These are phyloP conservation scores for Mustelus asterias DNA, from an alignment of 2,113 vertebrate genomes.

Conservation along the genomic window DNA sequence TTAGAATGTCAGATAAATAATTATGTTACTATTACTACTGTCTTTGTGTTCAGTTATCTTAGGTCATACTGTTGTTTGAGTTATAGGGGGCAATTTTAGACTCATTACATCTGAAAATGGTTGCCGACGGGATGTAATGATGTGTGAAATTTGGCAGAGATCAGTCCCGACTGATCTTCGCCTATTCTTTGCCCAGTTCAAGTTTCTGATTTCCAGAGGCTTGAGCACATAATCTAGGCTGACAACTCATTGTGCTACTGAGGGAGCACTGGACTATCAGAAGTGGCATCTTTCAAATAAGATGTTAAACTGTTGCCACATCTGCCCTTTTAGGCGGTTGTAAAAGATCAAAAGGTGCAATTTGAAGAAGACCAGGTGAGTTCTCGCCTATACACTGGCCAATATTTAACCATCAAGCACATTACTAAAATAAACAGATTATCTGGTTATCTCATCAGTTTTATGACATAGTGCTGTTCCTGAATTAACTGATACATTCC, in stretches of 20 bases:
- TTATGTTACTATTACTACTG: conserved; percentile 4
- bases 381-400: background rate
- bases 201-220: conserved; percentile 12
- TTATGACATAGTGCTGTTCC: background rate
- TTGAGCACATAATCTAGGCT: conserved; percentile 7
- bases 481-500: background rate
- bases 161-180: background rate
- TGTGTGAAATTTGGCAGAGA: conserved; percentile 31
- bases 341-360: background rate
- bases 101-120: conserved; percentile 29
- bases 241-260: background rate
- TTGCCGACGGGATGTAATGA: conserved; percentile 29
- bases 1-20: conserved; percentile 32
- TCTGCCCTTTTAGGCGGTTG: background rate
- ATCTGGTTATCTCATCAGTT: background rate
- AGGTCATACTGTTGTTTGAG: background rate
- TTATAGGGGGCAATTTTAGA: conserved; percentile 23
- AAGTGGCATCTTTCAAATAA: conserved; percentile 9
- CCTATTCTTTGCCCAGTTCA: conserved; percentile 22
- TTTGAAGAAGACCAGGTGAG: background rate
- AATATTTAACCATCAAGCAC: background rate
- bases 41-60: conserved; percentile 27
- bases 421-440: background rate
- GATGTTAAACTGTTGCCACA: background rate
- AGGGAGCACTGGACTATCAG: background rate